These are phyloP conservation scores for Drosophila kohkoa DNA, from an alignment of 1,140 invertebrate genomes.

Conservation along the genomic window DNA sequence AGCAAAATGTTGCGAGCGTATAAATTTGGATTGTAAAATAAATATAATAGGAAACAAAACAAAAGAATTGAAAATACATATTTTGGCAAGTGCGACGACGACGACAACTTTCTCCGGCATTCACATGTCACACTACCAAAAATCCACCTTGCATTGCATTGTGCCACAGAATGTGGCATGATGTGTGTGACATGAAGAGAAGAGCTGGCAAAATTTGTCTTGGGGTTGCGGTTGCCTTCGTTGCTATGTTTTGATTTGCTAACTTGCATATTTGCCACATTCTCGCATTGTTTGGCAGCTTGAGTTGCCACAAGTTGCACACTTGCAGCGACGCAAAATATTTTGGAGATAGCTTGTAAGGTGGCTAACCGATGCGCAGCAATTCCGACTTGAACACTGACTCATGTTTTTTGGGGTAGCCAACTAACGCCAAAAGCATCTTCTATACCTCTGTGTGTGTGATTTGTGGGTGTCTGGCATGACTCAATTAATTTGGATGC, in stretches of 20 bases:
- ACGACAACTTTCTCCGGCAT: background rate
- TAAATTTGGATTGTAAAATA: constrained; percentile 3
- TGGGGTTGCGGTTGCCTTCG: constrained; percentile 41
- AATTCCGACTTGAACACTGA: constrained; percentile 65
- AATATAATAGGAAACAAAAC: background rate
- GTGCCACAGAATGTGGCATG: constrained; percentile 55
- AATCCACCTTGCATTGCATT: background rate
- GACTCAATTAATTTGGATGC: constrained; percentile 77
- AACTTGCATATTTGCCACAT: constrained; percentile 70
- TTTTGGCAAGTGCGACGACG: background rate
- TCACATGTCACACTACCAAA: background rate
- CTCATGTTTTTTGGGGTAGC: constrained; percentile 41
- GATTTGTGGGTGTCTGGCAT: constrained; percentile 52
- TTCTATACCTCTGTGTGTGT: constrained; percentile 1
- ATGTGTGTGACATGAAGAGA: constrained; percentile 35
- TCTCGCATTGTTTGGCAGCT: constrained; percentile 55
- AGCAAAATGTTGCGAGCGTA: background rate
- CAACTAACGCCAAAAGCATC: constrained; percentile 1
- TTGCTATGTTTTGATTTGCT: constrained; percentile 61
- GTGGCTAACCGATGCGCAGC: constrained; percentile 64
- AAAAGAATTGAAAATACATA: constrained; percentile 12
- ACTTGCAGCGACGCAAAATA: constrained; percentile 45
- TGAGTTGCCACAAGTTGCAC: constrained; percentile 56
- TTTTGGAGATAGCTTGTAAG: constrained; percentile 59
- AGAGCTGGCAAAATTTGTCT: constrained; percentile 29